A percentile compares a stretch with the other conserved stretches of the same genome.
These are phyloP conservation scores for Watsonalla cultraria DNA, from an alignment of 2,888 invertebrate genomes.

Conservation along the genomic window DNA sequence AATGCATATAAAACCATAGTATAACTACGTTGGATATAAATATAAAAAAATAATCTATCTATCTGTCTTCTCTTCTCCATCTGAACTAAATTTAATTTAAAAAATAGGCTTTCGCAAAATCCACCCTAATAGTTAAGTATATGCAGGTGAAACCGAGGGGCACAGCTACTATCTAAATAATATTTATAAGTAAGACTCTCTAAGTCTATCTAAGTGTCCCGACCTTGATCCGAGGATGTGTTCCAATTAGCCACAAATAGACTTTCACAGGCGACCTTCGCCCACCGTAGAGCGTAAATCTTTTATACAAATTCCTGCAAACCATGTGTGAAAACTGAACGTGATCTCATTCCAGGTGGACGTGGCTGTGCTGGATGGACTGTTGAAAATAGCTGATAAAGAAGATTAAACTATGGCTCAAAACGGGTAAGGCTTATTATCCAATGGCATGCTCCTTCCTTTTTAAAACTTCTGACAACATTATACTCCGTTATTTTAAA, in stretches of 20 bases:
- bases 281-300: constrained; percentile 27
- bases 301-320: constrained; percentile 25
- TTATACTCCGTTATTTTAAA: too few species aligned
- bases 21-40: too few species aligned
- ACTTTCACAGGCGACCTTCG: constrained; percentile 31
- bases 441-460: too few species aligned
- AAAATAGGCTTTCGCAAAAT: too few species aligned
- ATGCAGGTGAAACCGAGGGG: too few species aligned
- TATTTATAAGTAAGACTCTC: not conserved
- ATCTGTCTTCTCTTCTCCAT: too few species aligned
- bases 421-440: constrained; percentile 51
- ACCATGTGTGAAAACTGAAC: constrained; percentile 33
- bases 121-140: not conserved
- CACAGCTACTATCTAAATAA: too few species aligned
- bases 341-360: constrained; percentile 49
- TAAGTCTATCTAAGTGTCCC: not conserved
- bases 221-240: constrained; percentile 1
- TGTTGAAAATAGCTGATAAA: constrained; percentile 21
- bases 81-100: too few species aligned
- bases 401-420: constrained; percentile 47
- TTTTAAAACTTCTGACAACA: too few species aligned
- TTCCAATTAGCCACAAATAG: constrained; percentile 28
- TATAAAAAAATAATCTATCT: too few species aligned
- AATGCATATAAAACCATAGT: too few species aligned
- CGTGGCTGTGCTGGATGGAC: constrained; percentile 25